Base-by-base conservation (phyloP, 2,888 invertebrate genomes). In the Euclidia mi region DNA sequence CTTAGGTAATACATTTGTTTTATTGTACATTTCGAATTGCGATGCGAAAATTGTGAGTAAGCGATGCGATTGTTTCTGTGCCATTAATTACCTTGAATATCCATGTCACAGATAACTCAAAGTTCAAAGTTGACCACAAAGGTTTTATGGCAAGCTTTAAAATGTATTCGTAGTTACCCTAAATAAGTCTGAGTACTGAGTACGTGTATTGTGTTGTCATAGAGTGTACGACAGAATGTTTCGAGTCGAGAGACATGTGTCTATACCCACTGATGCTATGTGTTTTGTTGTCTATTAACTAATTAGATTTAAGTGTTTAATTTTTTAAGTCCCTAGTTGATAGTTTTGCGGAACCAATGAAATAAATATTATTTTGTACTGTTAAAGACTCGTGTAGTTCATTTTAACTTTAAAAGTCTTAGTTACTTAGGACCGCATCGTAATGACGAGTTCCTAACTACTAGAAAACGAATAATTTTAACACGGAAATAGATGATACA, bases 321-420 rank as follows among this genome's bases (percentile, higher is more conserved):
- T 70, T 53, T 73, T 70, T 52, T 73, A 65, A 58, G 61, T 58
- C 18, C 44, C 69, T 79, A 74, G 64, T 59, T 49, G 41, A 49
- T 78, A 76, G 42, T 63, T 64, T 65, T 67, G 78, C 82, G 85
- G 73, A 88, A 90, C 91, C 91, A 91, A 91, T 90, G 91, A 91
- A 89, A 88, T 86, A 78, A 82, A 84, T 64, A 28, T 68, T 71
- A 67, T 61, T 71, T 63, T 67, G 53, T 52, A 59, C 64, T 69
- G 41, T 66, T 62, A 58, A 59, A 56, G 38, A 46, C 0, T 12
- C 55, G 6, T 18, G 40, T 68, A 35, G 46, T 70, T 71, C 64
- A 42, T 43, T 70, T 71, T 68, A 49, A 57, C 38, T 67, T 47
- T 12, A 9, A 11, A 44, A 17, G n/a, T 12, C 1, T 41, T 12